Evolutionary conservation across 2,888 invertebrate species (phyloP).

Genomic region (Eupithecia insigniata): DNA sequence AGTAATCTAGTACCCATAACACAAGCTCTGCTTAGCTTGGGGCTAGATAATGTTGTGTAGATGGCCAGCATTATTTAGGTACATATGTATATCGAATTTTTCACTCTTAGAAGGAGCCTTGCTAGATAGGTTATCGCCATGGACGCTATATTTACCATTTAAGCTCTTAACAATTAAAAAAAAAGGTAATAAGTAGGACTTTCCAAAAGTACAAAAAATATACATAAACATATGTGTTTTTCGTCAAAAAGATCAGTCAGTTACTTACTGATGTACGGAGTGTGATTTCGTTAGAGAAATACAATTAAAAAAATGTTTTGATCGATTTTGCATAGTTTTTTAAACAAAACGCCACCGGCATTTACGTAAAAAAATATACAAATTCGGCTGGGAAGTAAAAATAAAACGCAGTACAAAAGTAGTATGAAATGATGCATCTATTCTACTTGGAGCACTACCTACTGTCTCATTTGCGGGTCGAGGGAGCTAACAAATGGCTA

Average conservation of each 20-base stretch:
- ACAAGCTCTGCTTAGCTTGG: too few species aligned
- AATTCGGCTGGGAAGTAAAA: not conserved
- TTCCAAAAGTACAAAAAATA: too few species aligned
- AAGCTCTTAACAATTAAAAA: not conserved
- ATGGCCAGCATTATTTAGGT: too few species aligned
- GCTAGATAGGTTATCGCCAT: not conserved
- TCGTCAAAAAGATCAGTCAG: not conserved
- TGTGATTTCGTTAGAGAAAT: not conserved
- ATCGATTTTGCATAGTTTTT: not conserved
- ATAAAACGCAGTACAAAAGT: constrained; percentile 50
- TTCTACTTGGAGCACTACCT: constrained; percentile 61
- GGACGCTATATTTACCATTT: too few species aligned
- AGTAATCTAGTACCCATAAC: too few species aligned
- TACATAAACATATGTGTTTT: too few species aligned
- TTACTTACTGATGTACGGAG: not conserved
- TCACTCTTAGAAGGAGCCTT: not conserved
- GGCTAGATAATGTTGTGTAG: too few species aligned
- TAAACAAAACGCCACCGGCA: not conserved
- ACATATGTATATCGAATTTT: too few species aligned
- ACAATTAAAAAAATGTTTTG: not conserved
- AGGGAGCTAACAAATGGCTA: constrained; percentile 62
- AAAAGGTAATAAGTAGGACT: not conserved
- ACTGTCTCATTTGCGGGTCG: constrained; percentile 76
- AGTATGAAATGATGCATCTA: constrained; percentile 73
- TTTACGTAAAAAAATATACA: not conserved